These are phyloP conservation scores for Pachyseris speciosa DNA, from an alignment of 64 coral and sea anemone species.

Conservation along the genomic window DNA sequence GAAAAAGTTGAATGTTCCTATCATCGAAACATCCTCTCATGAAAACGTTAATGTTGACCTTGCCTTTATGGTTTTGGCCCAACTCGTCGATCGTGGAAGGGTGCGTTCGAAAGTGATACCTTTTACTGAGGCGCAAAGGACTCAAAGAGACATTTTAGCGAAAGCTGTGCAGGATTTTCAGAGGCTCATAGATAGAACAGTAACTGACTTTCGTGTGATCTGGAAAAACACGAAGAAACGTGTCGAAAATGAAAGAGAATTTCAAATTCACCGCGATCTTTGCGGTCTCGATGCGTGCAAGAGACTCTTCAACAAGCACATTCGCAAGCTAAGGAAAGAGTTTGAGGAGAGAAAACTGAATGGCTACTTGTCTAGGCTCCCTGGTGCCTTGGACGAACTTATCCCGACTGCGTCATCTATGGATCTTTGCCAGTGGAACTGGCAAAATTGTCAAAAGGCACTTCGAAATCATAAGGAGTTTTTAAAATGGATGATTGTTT, in stretches of 20 bases:
- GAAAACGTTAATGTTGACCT: constrained; percentile 96
- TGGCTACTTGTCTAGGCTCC: constrained; percentile 90
- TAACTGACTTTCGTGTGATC: constrained; percentile 85
- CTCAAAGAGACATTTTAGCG: constrained; percentile 81
- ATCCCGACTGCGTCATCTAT: constrained; percentile 78
- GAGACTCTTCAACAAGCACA: constrained; percentile 92
- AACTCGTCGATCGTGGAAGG: constrained; percentile 88
- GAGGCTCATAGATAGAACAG: constrained; percentile 88
- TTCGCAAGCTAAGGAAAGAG: constrained; percentile 81
- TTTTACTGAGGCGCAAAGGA: constrained; percentile 87
- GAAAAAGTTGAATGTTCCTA: constrained; percentile 92
- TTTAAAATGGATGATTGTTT: constrained; percentile 92
- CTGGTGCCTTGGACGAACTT: constrained; percentile 91
- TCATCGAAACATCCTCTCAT: constrained; percentile 86
- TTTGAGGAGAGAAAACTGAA: constrained; percentile 86
- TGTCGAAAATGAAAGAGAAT: constrained; percentile 83
- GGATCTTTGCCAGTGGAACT: constrained; percentile 88
- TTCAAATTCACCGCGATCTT: constrained; percentile 75
- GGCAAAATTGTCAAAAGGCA: constrained; percentile 90
- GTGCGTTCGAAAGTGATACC: constrained; percentile 89
- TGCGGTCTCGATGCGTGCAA: constrained; percentile 88
- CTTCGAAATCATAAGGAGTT: constrained; percentile 93
- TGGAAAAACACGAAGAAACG: constrained; percentile 95
- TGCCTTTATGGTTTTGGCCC: constrained; percentile 82
- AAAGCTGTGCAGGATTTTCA: constrained; percentile 91